phyloP scores from a whole-genome alignment of 2,113 vertebrate genomes.

The Corythoichthys intestinalis region DNA sequence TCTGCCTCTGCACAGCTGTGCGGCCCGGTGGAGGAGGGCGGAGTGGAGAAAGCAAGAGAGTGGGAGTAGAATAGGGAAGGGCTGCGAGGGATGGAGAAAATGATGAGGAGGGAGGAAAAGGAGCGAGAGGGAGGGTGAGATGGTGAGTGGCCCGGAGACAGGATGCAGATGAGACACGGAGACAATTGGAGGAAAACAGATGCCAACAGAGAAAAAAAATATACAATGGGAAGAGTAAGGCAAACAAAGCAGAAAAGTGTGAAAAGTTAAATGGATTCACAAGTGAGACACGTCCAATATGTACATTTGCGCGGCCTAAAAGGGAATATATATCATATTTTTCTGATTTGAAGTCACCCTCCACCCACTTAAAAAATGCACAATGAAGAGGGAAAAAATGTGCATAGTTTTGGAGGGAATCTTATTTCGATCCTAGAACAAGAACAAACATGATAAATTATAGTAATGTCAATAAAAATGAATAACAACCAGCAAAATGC shows the following conservation, averaged over 20 bases:
- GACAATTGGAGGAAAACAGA: conserved; percentile 40
- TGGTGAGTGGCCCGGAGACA: conserved; percentile 36
- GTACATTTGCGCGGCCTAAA: neutral
- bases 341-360: too few species aligned
- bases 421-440: too few species aligned
- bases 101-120: conserved; percentile 42
- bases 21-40: conserved; percentile 38
- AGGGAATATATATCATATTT: too few species aligned
- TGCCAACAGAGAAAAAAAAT: conserved; percentile 5
- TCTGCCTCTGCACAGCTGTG: conserved; percentile 75
- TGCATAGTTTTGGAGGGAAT: too few species aligned
- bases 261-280: conserved; percentile 14
- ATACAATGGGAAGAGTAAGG: conserved; percentile 1
- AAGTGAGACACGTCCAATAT: neutral
- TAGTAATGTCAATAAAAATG: too few species aligned
- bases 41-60: conserved; percentile 39
- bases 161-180: conserved; percentile 44
- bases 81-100: conserved; percentile 51
- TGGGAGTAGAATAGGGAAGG: conserved; percentile 47
- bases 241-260: conserved; percentile 27
- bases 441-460: too few species aligned
- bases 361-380: too few species aligned
- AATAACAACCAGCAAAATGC: too few species aligned
- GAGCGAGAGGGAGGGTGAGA: conserved; percentile 28
- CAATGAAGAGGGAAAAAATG: too few species aligned